A percentile compares a stretch with the other conserved stretches of the same genome.
Conservation (phyloP, 2,797 vertebrate genomes). For the Sebastes variabilis region DNA sequence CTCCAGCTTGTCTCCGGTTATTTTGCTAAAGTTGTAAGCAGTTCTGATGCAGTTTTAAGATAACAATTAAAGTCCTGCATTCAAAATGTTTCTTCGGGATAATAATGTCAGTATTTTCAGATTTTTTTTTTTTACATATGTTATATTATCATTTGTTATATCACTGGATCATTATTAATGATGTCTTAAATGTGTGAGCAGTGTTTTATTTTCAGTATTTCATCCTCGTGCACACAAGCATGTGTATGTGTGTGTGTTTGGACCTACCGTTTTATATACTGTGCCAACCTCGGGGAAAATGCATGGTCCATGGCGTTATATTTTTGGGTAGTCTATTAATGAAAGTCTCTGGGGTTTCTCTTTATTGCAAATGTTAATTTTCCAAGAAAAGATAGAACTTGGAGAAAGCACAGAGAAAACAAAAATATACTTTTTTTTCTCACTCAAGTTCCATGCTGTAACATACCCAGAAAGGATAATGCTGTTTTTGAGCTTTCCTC, state of each 20-base stretch:
- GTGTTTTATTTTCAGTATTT: not conserved
- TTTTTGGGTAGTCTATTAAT: rapidly evolving
- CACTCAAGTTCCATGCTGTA: not conserved
- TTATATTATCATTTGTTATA: not conserved
- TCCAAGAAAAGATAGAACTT: not conserved
- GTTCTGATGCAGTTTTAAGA: no score
- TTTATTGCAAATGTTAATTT: not conserved
- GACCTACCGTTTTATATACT: not conserved
- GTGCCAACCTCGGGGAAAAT: not conserved
- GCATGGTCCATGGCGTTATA: not conserved
- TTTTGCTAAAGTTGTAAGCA: not conserved
- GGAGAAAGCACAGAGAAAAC: not conserved
- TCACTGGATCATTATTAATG: not conserved
- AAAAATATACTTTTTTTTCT: not conserved
- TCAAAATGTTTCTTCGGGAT: no score
- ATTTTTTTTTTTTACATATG: not conserved
- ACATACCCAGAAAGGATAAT: not conserved
- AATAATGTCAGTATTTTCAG: not conserved
- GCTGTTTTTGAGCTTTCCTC: not conserved
- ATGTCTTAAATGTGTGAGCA: not conserved
- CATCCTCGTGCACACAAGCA: not conserved
- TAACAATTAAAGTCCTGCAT: not conserved
- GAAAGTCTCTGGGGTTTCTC: not conserved
- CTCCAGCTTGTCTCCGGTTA: not conserved
- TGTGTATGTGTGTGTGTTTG: not conserved